Base-by-base conservation (phyloP, 1,140 invertebrate species). In the Myzus persicae region DNA sequence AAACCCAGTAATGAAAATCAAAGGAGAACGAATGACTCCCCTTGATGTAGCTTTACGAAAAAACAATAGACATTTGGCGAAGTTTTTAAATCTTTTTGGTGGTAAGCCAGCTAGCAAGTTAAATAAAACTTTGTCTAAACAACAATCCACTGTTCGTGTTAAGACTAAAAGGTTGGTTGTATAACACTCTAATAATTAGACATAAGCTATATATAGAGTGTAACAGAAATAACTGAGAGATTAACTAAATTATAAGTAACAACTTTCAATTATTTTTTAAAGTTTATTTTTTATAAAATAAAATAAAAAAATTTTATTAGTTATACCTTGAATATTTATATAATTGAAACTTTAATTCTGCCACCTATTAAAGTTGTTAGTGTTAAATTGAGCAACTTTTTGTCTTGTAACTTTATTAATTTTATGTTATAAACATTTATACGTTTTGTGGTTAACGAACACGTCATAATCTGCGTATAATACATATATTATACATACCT, bases 31-130 rank as follows among this genome's bases (percentile, higher is more conserved):
- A 42, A 96, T 99, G 95, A 99, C 98, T 0, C 98, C 98, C 1
- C 95, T 99, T 94, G 99, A 99, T 95, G 98, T 98, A 93, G 98
- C 99, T 3, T 95, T 99, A 9, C 97, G 97, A 93, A 96, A 98
- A 90, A 98, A 98, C 0, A 97, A 98, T 95, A 96, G 97, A 59
- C 97, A 98, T 22, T 98, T 98, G 94, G 98, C 98, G 54, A 99
- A 99, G 95, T 98, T 98, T 95, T 96, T 99, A 42, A 98, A 98
- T 95, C 96, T 98, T 94, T 97, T 99, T 94, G 98, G 98, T 14
- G 98, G 98, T 0, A 95, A 98, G 44, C 97, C 98, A 4, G 96
- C 97, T 18, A 96, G 95, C 90, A 97, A 98, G 94, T 95, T 98
- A 51, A 95, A 95, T 94, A 94, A 93, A 93, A 84, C 46, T 0